Evolutionary conservation across 2,113 vertebrate species (phyloP).

Genomic region (Struthidea cinerea): DNA sequence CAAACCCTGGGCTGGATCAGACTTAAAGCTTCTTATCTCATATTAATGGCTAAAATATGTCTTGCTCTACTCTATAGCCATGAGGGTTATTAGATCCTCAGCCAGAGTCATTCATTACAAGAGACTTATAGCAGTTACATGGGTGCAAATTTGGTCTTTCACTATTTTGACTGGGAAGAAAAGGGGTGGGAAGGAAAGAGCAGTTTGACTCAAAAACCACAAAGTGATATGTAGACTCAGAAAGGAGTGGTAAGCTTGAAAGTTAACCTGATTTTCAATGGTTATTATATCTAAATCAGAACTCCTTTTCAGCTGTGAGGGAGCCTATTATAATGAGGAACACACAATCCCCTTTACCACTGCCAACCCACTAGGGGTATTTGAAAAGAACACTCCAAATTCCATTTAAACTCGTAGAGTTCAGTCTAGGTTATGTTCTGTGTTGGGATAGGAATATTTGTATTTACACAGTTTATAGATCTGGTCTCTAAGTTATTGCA

Average conservation of each 20-base stretch:
- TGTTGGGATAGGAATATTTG: neutral
- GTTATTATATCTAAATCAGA: neutral
- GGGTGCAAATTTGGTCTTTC: neutral
- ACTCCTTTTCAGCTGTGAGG: neutral
- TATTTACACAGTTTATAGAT: neutral
- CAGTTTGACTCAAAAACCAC: neutral
- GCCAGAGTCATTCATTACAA: neutral
- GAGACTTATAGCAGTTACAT: neutral
- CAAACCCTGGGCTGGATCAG: neutral
- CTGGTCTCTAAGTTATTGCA: neutral
- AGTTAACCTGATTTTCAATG: neutral
- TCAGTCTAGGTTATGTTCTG: neutral
- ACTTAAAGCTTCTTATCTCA: neutral
- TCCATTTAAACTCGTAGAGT: neutral
- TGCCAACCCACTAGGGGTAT: neutral
- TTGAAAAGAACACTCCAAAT: neutral
- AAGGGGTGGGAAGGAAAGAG: neutral
- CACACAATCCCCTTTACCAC: neutral
- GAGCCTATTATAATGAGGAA: neutral
- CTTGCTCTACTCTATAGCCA: neutral
- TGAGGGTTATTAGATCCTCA: neutral
- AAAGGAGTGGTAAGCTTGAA: neutral
- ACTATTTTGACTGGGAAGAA: neutral
- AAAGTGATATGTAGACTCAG: neutral
- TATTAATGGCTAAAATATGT: neutral